Conservation (phyloP, 2,113 vertebrate genomes). For the chimpanzee (Pan troglodytes) region DNA sequence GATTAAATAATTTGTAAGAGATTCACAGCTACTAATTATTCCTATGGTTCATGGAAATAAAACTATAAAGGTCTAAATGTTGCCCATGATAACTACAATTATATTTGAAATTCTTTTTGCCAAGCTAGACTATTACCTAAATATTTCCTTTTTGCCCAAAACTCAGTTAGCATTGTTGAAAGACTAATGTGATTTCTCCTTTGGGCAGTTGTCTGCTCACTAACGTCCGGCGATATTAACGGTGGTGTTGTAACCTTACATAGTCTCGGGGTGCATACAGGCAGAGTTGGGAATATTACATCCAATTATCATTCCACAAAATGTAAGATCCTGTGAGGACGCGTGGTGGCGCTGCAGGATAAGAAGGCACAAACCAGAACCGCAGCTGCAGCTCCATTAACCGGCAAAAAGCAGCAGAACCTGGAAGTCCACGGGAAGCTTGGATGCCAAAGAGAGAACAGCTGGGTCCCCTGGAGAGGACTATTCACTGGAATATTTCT, state of each 20-base stretch:
- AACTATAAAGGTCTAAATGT: neutral
- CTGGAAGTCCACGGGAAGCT: neutral
- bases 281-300: neutral
- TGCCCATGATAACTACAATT: neutral
- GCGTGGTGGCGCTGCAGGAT: constrained; percentile 75
- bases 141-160: neutral
- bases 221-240: neutral
- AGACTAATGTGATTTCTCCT: neutral
- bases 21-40: neutral
- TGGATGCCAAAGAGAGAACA: neutral
- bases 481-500: neutral
- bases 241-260: neutral
- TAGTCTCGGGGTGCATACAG: neutral
- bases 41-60: neutral
- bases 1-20: constrained; percentile 1
- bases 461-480: neutral
- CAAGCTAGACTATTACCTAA: neutral
- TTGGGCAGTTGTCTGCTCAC: neutral
- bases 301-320: neutral
- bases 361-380: constrained; percentile 44
- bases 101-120: neutral
- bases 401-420: neutral
- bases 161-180: neutral
- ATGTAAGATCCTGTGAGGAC: constrained; percentile 42
- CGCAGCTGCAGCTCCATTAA: neutral